A percentile compares a stretch with the other conserved stretches of the same genome.
Conservation (phyloP, 2,888 invertebrate species). For the Hypolimnas misippus region DNA sequence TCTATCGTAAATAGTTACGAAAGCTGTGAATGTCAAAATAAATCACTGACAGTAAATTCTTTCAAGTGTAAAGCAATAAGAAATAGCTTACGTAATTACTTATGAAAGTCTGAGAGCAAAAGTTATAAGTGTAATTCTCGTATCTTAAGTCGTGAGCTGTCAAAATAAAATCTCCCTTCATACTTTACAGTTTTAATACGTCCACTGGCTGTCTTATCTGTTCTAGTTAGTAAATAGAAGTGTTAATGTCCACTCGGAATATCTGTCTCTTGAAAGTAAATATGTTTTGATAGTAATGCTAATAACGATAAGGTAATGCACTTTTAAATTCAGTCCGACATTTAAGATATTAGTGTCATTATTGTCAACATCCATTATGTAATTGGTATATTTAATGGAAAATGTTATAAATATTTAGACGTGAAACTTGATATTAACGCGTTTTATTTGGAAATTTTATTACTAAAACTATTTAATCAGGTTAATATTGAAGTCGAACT, state of each 20-base stretch:
- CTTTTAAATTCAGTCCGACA: background rate
- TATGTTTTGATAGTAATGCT: constrained; percentile 14
- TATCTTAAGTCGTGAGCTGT: constrained; percentile 19
- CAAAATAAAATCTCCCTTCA: constrained; percentile 24
- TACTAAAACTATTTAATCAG: constrained; percentile 60
- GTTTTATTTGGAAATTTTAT: too few relatives aligned
- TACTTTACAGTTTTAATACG: constrained; percentile 23
- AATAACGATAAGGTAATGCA: background rate
- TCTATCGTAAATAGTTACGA: too few relatives aligned
- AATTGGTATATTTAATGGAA: background rate
- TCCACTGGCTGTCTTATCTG: constrained; percentile 33
- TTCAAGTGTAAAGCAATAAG: too few relatives aligned
- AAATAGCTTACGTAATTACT: too few relatives aligned
- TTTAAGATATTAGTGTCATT: background rate
- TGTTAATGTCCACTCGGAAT: constrained; percentile 29
- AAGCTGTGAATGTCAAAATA: too few relatives aligned
- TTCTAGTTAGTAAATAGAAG: constrained; percentile 35
- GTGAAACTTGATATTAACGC: too few relatives aligned
- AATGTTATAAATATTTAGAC: background rate
- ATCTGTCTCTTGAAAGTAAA: constrained; percentile 19
- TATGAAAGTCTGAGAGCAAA: too few relatives aligned
- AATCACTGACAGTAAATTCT: too few relatives aligned
- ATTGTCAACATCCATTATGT: background rate
- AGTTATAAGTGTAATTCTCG: too few relatives aligned
- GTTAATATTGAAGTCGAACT: too few relatives aligned